Conservation (phyloP, 1,140 invertebrate genomes). For the Tachypleus tridentatus region DNA sequence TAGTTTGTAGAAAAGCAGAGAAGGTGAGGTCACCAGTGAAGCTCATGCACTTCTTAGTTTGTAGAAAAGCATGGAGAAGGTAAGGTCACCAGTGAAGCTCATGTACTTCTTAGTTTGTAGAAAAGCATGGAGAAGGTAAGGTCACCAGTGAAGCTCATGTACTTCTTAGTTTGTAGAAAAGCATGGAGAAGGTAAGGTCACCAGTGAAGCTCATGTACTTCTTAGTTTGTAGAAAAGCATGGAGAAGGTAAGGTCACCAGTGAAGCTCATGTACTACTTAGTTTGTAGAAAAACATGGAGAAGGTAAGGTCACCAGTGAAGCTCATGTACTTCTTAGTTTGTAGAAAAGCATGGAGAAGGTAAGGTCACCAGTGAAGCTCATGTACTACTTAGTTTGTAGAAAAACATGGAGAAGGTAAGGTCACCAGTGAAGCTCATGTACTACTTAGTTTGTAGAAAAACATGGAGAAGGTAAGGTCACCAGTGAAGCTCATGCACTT, state of each 20-base stretch:
- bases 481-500: too few relatives aligned
- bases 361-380: neutral
- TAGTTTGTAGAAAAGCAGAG: slow-evolving; percentile 84
- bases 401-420: slow-evolving; percentile 73
- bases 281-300: slow-evolving; percentile 84
- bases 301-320: slow-evolving; percentile 38
- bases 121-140: slow-evolving; percentile 73
- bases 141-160: too few relatives aligned
- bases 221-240: slow-evolving; percentile 75
- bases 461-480: slow-evolving; percentile 59
- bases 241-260: slow-evolving; percentile 51
- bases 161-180: slow-evolving; percentile 64
- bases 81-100: neutral
- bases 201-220: too few relatives aligned
- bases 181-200: slow-evolving; percentile 59
- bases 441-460: slow-evolving; percentile 64
- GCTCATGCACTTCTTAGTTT: slow-evolving; percentile 42
- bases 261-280: slow-evolving; percentile 28
- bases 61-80: slow-evolving; percentile 85
- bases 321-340: slow-evolving; percentile 42
- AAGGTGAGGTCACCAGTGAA: slow-evolving; percentile 38
- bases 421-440: too few relatives aligned
- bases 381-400: slow-evolving; percentile 52
- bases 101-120: slow-evolving; percentile 52
- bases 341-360: slow-evolving; percentile 85